These are phyloP conservation scores for Trichopria drosophilae DNA, from an alignment of 2,888 invertebrate species.

Conservation along the genomic window DNA sequence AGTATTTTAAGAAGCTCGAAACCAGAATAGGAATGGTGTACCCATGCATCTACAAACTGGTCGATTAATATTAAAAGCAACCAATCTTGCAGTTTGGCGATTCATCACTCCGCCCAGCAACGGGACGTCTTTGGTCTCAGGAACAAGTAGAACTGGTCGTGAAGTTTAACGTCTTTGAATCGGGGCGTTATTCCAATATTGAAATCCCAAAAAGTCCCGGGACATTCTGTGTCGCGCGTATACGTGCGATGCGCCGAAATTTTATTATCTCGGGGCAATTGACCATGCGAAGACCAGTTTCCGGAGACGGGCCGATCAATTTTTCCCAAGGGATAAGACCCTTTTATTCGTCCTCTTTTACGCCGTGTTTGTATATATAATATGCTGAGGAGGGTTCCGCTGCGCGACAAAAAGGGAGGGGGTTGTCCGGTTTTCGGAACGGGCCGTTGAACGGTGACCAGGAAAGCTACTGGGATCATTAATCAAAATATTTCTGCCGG, in stretches of 20 bases:
- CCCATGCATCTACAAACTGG: no score
- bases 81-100: no score
- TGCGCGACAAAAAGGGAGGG: conserved; percentile 16
- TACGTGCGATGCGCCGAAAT: no score
- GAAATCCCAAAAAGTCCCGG: conserved; percentile 28
- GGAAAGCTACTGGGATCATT: conserved; percentile 40
- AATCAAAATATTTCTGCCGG: conserved; percentile 44
- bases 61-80: no score
- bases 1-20: no score
- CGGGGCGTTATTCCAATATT: conserved; percentile 29
- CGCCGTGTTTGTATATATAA: conserved; percentile 35
- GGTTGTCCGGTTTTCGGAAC: conserved; percentile 47
- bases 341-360: conserved; percentile 22
- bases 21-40: no score
- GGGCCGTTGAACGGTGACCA: conserved; percentile 43
- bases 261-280: conserved; percentile 24
- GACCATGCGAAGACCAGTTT: conserved; percentile 22
- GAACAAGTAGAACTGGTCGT: conserved; percentile 39
- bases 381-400: conserved; percentile 2
- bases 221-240: conserved; percentile 30
- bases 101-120: conserved; percentile 3
- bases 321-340: conserved; percentile 44
- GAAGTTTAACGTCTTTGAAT: conserved; percentile 25
- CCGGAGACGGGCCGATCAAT: conserved; percentile 35
- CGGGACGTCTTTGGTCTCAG: background rate